phyloP scores from a whole-genome alignment of 2,888 invertebrate genomes.

The Lathronympha strigana region DNA sequence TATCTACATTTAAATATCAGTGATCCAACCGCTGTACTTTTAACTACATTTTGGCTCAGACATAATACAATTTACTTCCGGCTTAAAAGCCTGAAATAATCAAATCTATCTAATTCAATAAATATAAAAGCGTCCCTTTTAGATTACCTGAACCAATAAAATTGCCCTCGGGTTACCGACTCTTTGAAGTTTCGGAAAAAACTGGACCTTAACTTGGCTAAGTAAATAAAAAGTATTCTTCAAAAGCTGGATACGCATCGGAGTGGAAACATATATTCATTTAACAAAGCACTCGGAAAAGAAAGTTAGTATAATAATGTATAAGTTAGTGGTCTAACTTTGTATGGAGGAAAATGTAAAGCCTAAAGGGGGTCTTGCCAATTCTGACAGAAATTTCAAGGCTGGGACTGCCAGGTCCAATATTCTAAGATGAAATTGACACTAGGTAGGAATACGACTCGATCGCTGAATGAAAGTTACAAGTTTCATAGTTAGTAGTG shows the following conservation, averaged over 20 bases:
- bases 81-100: constrained; percentile 14
- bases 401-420: too few species aligned
- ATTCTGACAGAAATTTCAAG: too few species aligned
- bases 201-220: constrained; percentile 29
- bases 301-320: constrained; percentile 1
- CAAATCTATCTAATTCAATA: constrained; percentile 32
- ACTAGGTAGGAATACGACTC: too few species aligned
- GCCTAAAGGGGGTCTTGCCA: too few species aligned
- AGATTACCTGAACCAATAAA: constrained; percentile 23
- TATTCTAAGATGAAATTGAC: too few species aligned
- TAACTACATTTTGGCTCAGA: neutral
- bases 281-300: constrained; percentile 13
- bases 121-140: constrained; percentile 30
- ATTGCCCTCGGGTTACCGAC: constrained; percentile 26
- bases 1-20: neutral
- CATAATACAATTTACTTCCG: neutral
- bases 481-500: too few species aligned
- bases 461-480: too few species aligned
- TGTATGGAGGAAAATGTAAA: neutral
- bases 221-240: constrained; percentile 36
- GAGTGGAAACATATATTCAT: constrained; percentile 17
- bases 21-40: neutral
- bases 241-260: neutral
- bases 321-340: neutral
- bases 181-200: constrained; percentile 35